Percentiles rank a stretch among this genome's conserved stretches.
Evolutionary conservation across 2,113 vertebrate species (phyloP).

Genomic region (Pungitius pungitius): DNA sequence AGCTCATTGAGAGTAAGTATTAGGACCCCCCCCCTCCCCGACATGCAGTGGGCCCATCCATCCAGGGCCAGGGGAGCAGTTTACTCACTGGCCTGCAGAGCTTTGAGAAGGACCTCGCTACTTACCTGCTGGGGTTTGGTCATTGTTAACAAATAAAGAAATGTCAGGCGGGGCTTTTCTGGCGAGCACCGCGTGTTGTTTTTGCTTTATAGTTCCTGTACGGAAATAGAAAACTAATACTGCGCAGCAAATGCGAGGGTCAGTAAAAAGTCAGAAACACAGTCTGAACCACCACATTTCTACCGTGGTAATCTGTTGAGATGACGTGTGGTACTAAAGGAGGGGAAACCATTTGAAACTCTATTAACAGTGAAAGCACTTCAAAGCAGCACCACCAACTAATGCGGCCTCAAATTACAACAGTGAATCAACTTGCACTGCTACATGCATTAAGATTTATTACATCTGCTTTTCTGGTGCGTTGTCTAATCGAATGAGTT

Average conservation of each 20-base stretch:
- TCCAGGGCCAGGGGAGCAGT: constrained; percentile 61
- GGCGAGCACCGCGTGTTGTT: neutral
- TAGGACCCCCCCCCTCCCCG: constrained; percentile 48
- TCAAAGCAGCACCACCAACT: neutral
- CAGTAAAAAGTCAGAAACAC: neutral
- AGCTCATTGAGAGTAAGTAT: constrained; percentile 72
- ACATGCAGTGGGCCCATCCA: constrained; percentile 63
- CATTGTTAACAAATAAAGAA: constrained; percentile 23
- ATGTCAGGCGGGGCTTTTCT: neutral
- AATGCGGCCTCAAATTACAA: constrained; percentile 16
- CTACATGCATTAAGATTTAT: constrained; percentile 6
- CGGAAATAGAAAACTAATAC: neutral
- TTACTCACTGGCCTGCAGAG: constrained; percentile 59
- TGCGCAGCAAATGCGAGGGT: neutral
- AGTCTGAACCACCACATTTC: neutral
- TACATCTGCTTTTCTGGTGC: too few species aligned
- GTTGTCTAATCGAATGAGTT: neutral
- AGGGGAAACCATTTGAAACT: neutral
- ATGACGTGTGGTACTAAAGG: neutral
- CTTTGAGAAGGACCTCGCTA: constrained; percentile 37
- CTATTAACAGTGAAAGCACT: neutral
- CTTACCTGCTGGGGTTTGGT: constrained; percentile 19
- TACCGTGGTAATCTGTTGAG: neutral
- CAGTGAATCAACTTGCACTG: constrained; percentile 18
- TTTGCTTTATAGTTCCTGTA: neutral